Evolutionary conservation across 2,113 vertebrate genomes (phyloP), one percentile per base, ranked within the genome.

Genomic region (Mesocricetus auratus): DNA sequence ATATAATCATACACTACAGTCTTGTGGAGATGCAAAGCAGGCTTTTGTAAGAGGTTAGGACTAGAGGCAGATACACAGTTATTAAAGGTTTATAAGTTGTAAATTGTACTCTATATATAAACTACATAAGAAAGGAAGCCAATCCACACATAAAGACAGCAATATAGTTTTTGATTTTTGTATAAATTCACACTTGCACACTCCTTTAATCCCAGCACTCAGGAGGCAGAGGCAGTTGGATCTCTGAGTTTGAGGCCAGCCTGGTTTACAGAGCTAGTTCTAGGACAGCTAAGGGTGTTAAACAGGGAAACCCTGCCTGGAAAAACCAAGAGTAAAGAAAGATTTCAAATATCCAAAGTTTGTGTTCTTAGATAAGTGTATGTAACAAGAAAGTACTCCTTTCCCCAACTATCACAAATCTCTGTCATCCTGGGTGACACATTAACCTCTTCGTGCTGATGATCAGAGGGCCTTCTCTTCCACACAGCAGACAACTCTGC

Each of bases 381-480:
- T 66, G n/a, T 74, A 26, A 22, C 0, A 45, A 74, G 74, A 94
- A 83, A 83, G 19, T 33, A 71, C n/a, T 53, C 3, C 5, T 69
- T 92, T 87, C 50, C 6, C 17, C 5, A 15, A 53, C 39, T 75
- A 53, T 19, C 62, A 71, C 31, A 24, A 68, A 26, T 31, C 5
- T 36, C 75, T 75, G 75, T 64, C 95, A 90, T 77, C 64, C 19
- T 92, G 9, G 36, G 36, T 47, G 82, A 64, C 64, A 91, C 86
- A 71, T 89, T 39, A 74, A 75, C 8, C 22, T 89, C 86, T 89
- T 85, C 50, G 26, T 26, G 3, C 71, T 89, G 78, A 73, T 45
- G 11, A 86, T 66, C 62, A 21, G 3, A 62, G 10, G 62, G 29
- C 4, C 36, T 89, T 90, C 56, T 73, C 85, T 78, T 93, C 31